A percentile compares a stretch with the other conserved stretches of the same genome.
These are phyloP conservation scores for Oryzias melastigma DNA, from an alignment of 2,113 vertebrate species.

Conservation along the genomic window DNA sequence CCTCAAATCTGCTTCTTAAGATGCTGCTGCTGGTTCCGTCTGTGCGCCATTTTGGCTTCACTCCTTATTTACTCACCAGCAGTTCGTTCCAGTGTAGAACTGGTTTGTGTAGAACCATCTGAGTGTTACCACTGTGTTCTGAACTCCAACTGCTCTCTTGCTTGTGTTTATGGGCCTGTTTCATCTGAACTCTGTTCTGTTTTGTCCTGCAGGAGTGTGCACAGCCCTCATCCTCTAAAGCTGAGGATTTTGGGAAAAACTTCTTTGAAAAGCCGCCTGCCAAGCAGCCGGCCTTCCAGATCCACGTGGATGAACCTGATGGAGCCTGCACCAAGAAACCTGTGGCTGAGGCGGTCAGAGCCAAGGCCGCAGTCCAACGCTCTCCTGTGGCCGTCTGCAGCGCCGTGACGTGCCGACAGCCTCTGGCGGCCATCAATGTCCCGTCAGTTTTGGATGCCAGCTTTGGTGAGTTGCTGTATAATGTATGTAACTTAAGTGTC, in stretches of 20 bases:
- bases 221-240: slow-evolving; percentile 64
- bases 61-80: too few species aligned
- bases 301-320: slow-evolving; percentile 88
- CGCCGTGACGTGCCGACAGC: slow-evolving; percentile 77
- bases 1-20: neutral
- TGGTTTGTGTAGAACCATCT: too few species aligned
- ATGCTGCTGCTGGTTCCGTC: neutral
- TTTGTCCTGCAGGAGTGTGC: slow-evolving; percentile 58
- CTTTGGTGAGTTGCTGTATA: slow-evolving; percentile 75
- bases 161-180: neutral
- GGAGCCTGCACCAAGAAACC: slow-evolving; percentile 61
- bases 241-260: slow-evolving; percentile 70
- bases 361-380: slow-evolving; percentile 40
- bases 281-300: slow-evolving; percentile 67
- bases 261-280: slow-evolving; percentile 67
- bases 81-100: too few species aligned
- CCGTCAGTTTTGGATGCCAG: slow-evolving; percentile 81
- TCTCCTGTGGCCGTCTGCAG: slow-evolving; percentile 69
- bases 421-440: slow-evolving; percentile 81
- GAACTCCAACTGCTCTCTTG: too few species aligned
- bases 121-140: too few species aligned
- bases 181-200: neutral
- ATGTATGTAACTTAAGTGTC: too few species aligned
- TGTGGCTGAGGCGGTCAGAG: slow-evolving; percentile 18
- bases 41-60: slow-evolving; percentile 51